Conservation (phyloP, 2,113 vertebrate genomes). For the Onychostoma macrolepis region DNA sequence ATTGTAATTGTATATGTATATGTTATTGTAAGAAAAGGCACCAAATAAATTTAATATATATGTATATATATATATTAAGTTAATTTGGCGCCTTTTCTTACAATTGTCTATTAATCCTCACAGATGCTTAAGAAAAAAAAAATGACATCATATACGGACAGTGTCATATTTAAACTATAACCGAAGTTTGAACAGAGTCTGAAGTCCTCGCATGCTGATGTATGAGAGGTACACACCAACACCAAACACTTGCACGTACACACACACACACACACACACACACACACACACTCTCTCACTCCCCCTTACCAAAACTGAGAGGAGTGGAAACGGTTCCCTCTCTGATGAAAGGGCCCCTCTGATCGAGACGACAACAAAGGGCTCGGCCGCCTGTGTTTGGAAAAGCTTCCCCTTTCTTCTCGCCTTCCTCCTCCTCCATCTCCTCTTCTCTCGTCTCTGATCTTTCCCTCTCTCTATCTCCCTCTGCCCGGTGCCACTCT, state of each 20-base stretch:
- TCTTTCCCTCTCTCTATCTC: constrained; percentile 71
- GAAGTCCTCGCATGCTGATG: constrained; percentile 55
- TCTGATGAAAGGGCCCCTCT: constrained; percentile 80
- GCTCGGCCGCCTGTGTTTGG: constrained; percentile 74
- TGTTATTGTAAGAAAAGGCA: too few species aligned
- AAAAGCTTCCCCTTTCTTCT: constrained; percentile 78
- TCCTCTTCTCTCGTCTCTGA: constrained; percentile 72
- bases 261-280: constrained; percentile 23
- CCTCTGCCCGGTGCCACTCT: constrained; percentile 67
- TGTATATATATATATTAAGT: too few species aligned
- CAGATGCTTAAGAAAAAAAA: not conserved
- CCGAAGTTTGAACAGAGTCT: constrained; percentile 22
- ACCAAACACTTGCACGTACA: constrained; percentile 42
- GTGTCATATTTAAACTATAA: constrained; percentile 2
- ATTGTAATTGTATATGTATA: too few species aligned
- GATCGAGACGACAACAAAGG: constrained; percentile 81
- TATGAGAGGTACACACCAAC: not conserved
- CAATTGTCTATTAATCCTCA: not conserved
- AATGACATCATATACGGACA: not conserved
- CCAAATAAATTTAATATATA: too few species aligned
- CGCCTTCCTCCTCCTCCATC: constrained; percentile 72
- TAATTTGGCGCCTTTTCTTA: too few species aligned
- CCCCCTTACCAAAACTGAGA: constrained; percentile 61
- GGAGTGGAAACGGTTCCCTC: constrained; percentile 70
- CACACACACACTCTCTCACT: not conserved